phyloP scores from a whole-genome alignment of 2,113 vertebrate genomes.

The Furnarius figulus region DNA sequence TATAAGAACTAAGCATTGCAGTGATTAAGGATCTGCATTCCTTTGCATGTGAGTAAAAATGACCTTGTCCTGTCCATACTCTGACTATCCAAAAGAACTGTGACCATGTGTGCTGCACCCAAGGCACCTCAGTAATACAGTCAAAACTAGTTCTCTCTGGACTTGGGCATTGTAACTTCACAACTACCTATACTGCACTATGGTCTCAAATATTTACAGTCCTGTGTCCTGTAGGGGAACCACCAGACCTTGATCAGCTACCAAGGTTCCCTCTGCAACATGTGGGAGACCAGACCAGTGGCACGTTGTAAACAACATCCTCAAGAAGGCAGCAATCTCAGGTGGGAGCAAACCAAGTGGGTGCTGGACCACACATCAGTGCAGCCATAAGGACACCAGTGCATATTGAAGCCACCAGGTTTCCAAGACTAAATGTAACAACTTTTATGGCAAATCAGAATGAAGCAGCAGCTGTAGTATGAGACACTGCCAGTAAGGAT shows the following conservation, averaged over 20 bases:
- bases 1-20: not conserved
- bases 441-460: not conserved
- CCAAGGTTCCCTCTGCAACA: not conserved
- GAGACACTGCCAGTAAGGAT: not conserved
- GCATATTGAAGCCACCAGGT: not conserved
- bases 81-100: not conserved
- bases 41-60: not conserved
- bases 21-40: not conserved
- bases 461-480: not conserved
- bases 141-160: not conserved
- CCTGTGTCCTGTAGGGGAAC: not conserved
- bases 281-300: not conserved
- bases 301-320: not conserved
- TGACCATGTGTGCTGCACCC: not conserved
- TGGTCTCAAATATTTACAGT: not conserved
- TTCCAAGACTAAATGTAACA: not conserved
- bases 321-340: not conserved
- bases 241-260: not conserved
- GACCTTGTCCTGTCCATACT: not conserved
- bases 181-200: not conserved
- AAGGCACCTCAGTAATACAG: not conserved
- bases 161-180: not conserved
- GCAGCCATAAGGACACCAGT: not conserved
- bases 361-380: rapidly evolving
- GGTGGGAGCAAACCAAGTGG: not conserved